These are phyloP conservation scores for Limosa lapponica DNA, from an alignment of 2,797 vertebrate genomes.

Conservation along the genomic window DNA sequence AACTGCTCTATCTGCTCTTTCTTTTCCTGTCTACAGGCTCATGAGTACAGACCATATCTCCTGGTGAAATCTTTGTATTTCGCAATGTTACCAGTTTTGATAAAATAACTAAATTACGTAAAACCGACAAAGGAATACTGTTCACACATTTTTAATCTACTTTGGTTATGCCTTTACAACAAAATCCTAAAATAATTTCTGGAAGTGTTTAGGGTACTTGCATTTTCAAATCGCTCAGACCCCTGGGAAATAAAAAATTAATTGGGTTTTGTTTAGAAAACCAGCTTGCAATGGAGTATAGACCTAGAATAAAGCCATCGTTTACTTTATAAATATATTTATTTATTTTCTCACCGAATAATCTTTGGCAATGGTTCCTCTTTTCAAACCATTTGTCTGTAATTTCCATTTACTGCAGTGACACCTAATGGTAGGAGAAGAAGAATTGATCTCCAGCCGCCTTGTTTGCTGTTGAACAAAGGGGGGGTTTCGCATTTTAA, in stretches of 20 bases:
- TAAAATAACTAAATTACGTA: not conserved
- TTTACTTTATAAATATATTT: conserved; percentile 10
- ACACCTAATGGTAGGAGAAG: conserved; percentile 69
- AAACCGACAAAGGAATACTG: not conserved
- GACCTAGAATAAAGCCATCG: not conserved
- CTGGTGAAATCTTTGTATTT: not conserved
- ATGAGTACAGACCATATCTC: not conserved
- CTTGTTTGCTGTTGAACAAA: conserved; percentile 69
- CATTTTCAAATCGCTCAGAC: not conserved
- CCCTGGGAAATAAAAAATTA: not conserved
- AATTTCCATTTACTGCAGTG: conserved; percentile 72
- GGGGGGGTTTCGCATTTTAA: conserved; percentile 1
- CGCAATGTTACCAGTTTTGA: not conserved
- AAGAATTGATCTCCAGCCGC: conserved; percentile 47
- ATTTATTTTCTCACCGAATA: not conserved
- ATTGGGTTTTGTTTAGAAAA: not conserved
- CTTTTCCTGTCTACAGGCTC: not conserved
- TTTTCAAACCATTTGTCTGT: conserved; percentile 52
- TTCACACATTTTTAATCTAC: not conserved
- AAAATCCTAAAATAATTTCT: not conserved
- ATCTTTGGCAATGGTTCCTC: conserved; percentile 15
- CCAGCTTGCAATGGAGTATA: not conserved
- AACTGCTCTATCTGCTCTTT: not conserved
- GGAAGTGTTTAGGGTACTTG: not conserved
- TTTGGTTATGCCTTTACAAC: not conserved